A percentile compares a stretch with the other conserved stretches of the same genome.
Conservation (phyloP, 2,888 invertebrate species). For the Noctua comes region DNA sequence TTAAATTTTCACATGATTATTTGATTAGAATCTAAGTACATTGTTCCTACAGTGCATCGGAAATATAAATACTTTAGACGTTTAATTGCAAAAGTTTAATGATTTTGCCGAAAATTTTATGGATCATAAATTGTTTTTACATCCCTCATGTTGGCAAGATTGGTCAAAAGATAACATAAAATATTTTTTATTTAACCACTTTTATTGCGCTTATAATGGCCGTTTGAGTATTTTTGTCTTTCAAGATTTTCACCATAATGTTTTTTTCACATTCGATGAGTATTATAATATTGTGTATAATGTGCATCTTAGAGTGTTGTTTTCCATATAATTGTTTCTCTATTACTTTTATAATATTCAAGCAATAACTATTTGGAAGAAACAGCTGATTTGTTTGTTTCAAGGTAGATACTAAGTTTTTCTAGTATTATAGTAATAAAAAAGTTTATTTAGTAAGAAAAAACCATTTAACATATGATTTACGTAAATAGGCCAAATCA, state of each 20-base stretch:
- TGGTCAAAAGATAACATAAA: constrained; percentile 69
- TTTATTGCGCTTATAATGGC: constrained; percentile 66
- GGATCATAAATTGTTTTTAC: constrained; percentile 68
- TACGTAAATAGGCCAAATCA: background rate
- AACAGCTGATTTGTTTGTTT: constrained; percentile 27
- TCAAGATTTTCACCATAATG: constrained; percentile 19
- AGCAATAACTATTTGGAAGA: background rate
- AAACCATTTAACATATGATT: background rate
- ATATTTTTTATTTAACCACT: constrained; percentile 68
- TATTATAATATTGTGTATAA: background rate
- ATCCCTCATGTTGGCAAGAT: constrained; percentile 60
- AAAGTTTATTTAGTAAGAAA: background rate
- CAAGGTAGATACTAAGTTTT: background rate
- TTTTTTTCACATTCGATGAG: background rate
- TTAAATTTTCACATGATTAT: constrained; percentile 25
- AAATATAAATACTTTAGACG: constrained; percentile 51
- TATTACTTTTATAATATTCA: background rate
- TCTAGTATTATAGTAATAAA: background rate
- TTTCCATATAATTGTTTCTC: background rate
- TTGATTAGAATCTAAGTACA: constrained; percentile 42
- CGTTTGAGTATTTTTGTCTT: constrained; percentile 51
- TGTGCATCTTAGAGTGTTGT: background rate
- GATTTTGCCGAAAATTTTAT: constrained; percentile 72
- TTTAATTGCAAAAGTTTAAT: constrained; percentile 68
- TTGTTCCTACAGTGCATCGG: constrained; percentile 34